Percentiles rank a stretch among this genome's conserved stretches.
Evolutionary conservation across 2,113 vertebrate genomes (phyloP).

Genomic region (Panthera tigris): DNA sequence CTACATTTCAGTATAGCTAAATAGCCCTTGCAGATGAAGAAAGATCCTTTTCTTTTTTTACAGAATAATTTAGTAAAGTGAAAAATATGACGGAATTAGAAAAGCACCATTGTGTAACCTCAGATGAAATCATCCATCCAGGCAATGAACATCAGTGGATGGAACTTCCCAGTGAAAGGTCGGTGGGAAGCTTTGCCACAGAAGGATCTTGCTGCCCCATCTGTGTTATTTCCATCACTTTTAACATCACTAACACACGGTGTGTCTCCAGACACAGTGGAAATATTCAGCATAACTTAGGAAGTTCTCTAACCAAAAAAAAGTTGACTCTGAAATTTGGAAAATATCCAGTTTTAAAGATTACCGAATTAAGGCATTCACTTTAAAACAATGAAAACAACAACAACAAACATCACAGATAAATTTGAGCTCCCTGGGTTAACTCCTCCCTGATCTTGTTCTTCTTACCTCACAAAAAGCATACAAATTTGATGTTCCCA

Average conservation of each 20-base stretch:
- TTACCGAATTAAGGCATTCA: not conserved
- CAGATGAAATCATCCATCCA: not conserved
- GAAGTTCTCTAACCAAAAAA: not conserved
- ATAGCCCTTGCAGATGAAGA: not conserved
- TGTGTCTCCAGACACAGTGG: not conserved
- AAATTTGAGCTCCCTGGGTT: not conserved
- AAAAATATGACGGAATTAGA: not conserved
- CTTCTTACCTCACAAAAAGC: not conserved
- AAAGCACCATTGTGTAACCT: not conserved
- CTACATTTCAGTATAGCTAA: not conserved
- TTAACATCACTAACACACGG: not conserved
- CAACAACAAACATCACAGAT: not conserved
- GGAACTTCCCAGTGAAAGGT: not conserved
- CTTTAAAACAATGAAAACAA: not conserved
- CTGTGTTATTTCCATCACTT: not conserved
- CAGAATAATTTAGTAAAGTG: not conserved
- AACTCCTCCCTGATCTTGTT: not conserved
- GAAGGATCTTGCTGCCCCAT: not conserved
- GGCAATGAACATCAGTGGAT: not conserved
- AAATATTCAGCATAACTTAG: not conserved
- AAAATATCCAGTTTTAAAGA: not conserved
- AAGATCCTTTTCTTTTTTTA: not conserved
- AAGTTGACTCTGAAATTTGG: not conserved
- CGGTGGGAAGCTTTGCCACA: not conserved
- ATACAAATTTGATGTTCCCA: not conserved